These are phyloP conservation scores for Acromyrmex echinatior DNA, from an alignment of 1,140 invertebrate species.

Conservation along the genomic window DNA sequence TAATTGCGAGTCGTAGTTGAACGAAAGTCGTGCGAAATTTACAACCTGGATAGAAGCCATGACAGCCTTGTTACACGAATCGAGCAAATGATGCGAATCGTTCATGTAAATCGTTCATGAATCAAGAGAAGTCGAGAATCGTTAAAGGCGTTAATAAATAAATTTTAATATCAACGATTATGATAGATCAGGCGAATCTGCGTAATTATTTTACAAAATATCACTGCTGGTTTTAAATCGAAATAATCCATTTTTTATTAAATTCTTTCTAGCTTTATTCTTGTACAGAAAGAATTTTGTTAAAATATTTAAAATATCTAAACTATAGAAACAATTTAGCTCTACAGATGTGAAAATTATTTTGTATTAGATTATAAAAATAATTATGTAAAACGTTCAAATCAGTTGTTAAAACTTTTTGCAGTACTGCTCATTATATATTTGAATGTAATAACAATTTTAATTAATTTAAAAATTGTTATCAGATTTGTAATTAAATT, in stretches of 20 bases:
- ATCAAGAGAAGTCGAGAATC: background rate
- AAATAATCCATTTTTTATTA: background rate
- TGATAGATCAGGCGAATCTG: background rate
- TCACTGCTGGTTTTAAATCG: background rate
- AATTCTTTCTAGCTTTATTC: no score
- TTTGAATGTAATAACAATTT: no score
- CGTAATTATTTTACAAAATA: background rate
- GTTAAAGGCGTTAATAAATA: background rate
- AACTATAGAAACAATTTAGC: no score
- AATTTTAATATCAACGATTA: conserved; percentile 10
- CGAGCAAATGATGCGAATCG: background rate
- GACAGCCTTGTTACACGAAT: background rate
- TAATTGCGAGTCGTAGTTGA: conserved; percentile 20
- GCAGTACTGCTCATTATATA: no score
- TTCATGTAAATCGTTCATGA: background rate
- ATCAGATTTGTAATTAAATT: no score
- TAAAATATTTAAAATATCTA: no score
- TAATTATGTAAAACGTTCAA: no score
- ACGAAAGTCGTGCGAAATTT: conserved; percentile 21
- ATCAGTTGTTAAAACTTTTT: no score
- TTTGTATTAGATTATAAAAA: no score
- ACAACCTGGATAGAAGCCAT: background rate
- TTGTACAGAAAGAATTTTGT: no score
- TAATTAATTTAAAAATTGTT: no score
- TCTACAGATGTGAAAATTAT: no score